phyloP scores from a whole-genome alignment of 2,113 vertebrate genomes.

The Pelecanoides urinatrix region DNA sequence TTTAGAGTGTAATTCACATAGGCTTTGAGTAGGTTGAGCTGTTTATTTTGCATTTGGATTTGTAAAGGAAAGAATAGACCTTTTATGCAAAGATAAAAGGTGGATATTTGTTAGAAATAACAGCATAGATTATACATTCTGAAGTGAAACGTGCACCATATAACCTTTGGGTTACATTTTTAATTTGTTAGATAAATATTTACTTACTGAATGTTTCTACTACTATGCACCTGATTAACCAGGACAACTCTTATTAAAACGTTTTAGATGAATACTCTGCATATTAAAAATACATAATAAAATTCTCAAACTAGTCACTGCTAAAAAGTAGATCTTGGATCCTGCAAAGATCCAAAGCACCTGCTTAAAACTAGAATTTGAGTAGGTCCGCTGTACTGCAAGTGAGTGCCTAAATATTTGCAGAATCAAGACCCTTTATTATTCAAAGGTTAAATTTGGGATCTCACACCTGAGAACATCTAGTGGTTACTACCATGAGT shows the following conservation, averaged over 20 bases:
- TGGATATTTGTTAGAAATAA: neutral
- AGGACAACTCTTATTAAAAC: neutral
- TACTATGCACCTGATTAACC: neutral
- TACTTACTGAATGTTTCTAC: neutral
- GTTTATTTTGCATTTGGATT: neutral
- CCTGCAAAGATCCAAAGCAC: neutral
- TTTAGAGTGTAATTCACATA: neutral
- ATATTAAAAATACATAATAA: constrained; percentile 51
- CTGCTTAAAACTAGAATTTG: neutral
- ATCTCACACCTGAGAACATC: neutral
- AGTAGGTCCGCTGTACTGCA: neutral
- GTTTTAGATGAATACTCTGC: constrained; percentile 31
- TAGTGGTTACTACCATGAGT: neutral
- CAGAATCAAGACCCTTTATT: neutral
- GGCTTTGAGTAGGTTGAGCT: neutral
- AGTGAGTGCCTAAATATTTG: neutral
- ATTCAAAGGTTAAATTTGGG: neutral
- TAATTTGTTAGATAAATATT: neutral
- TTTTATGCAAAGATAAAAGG: neutral
- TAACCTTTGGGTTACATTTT: neutral
- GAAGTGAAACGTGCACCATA: neutral
- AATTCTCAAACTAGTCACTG: constrained; percentile 8
- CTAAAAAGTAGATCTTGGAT: neutral
- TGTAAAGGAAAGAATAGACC: neutral
- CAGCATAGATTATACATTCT: neutral